A percentile compares a stretch with the other conserved stretches of the same genome.
phyloP scores from a whole-genome alignment of 1,140 invertebrate species.

The Drosophila ogumai region DNA sequence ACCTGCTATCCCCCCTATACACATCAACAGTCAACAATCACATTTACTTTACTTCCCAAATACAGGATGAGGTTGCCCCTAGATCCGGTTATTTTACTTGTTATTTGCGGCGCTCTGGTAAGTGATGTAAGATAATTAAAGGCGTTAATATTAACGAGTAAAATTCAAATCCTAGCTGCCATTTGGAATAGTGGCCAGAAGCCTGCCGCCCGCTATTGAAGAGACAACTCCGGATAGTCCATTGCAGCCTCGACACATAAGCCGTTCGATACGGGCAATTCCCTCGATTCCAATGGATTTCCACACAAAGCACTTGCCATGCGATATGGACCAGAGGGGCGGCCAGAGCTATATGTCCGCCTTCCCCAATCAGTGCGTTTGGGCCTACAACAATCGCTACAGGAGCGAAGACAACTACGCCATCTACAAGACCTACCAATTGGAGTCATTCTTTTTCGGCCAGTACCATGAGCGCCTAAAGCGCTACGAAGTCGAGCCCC shows the following conservation, averaged over 20 bases:
- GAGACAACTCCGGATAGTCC: neutral
- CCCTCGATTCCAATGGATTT: conserved; percentile 23
- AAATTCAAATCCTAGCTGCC: conserved; percentile 7
- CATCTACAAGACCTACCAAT: conserved; percentile 35
- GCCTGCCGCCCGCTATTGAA: neutral
- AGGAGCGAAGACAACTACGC: conserved; percentile 19
- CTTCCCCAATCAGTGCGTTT: conserved; percentile 52
- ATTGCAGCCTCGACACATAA: conserved; percentile 4
- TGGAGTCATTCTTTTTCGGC: conserved; percentile 48
- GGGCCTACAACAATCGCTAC: conserved; percentile 37
- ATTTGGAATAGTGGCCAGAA: neutral
- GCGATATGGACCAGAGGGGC: conserved; percentile 42
- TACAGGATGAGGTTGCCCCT: conserved; percentile 1
- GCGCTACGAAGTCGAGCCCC: conserved; percentile 33
- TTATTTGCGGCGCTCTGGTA: conserved; percentile 7
- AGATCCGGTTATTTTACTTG: neutral
- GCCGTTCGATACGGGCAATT: neutral
- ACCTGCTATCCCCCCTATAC: neutral
- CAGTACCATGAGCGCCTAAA: conserved; percentile 36
- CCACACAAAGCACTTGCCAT: conserved; percentile 35
- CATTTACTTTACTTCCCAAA: neutral
- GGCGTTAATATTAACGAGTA: neutral
- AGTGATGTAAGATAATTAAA: neutral
- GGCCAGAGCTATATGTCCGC: neutral
- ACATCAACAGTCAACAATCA: neutral